A percentile compares a stretch with the other conserved stretches of the same genome.
These are phyloP conservation scores for Sarotherodon lohbergeri DNA, from an alignment of 2,113 vertebrate species.

Conservation along the genomic window DNA sequence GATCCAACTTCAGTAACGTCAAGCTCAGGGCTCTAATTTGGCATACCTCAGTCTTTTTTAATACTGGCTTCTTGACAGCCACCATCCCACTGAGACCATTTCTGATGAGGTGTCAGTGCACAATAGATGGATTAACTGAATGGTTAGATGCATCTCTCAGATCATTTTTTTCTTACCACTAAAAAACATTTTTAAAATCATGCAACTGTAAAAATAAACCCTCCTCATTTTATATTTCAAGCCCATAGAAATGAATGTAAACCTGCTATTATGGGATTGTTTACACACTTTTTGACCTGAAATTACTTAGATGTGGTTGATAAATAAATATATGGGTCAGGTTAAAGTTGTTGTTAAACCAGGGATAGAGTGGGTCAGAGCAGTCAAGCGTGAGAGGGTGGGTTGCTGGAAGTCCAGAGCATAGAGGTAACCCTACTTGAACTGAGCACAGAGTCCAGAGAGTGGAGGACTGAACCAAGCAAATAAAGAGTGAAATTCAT, in stretches of 20 bases:
- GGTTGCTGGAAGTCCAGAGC: neutral
- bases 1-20: neutral
- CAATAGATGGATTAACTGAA: neutral
- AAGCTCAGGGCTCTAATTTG: neutral
- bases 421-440: neutral
- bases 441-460: neutral
- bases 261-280: neutral
- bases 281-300: neutral
- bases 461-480: neutral
- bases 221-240: neutral
- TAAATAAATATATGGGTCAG: neutral
- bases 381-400: rapidly evolving
- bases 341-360: neutral
- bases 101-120: neutral
- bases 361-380: neutral
- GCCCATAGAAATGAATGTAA: neutral
- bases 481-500: neutral
- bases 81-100: neutral
- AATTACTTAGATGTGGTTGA: neutral
- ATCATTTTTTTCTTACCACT: neutral
- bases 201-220: neutral
- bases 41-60: neutral
- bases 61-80: neutral
- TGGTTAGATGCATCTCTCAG: neutral
- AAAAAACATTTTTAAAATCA: neutral